A percentile compares a stretch with the other conserved stretches of the same genome.
phyloP scores from a whole-genome alignment of 2,113 vertebrate species.

The Xerus inauris region DNA sequence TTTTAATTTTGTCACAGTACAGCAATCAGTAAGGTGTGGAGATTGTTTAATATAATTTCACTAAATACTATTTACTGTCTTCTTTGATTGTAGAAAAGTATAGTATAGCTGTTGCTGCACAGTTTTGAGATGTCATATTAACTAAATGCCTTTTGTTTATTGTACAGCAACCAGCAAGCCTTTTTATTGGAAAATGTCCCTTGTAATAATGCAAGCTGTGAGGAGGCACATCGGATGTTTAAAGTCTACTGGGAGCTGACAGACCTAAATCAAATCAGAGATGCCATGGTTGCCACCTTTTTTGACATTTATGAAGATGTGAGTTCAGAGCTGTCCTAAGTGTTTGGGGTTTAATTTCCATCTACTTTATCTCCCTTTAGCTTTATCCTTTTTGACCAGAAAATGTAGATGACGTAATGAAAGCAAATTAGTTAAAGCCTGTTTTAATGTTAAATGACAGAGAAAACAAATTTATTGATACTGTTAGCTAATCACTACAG shows the following conservation, averaged over 20 bases:
- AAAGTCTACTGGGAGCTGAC: conserved; percentile 95
- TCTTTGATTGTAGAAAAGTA: conserved; percentile 39
- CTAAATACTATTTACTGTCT: neutral
- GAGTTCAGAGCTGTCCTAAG: conserved; percentile 83
- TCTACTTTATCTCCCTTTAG: neutral
- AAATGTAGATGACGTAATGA: conserved; percentile 57
- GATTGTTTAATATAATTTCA: neutral
- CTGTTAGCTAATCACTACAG: neutral
- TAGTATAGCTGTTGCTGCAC: neutral
- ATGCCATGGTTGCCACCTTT: conserved; percentile 93
- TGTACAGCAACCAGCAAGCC: conserved; percentile 91
- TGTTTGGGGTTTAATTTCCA: conserved; percentile 49
- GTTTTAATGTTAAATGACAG: conserved; percentile 29
- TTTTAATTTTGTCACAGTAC: neutral
- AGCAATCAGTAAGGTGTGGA: neutral
- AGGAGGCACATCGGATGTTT: conserved; percentile 89
- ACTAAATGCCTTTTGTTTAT: conserved; percentile 60
- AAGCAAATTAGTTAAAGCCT: conserved; percentile 59
- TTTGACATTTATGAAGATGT: conserved; percentile 99
- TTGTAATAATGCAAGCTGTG: conserved; percentile 90
- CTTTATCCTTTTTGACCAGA: conserved; percentile 30
- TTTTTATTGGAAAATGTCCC: conserved; percentile 96
- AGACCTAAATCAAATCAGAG: conserved; percentile 93
- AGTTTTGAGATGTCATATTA: neutral
- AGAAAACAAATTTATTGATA: neutral